These are phyloP conservation scores for Chloroclystis v-ata DNA, from an alignment of 2,888 invertebrate genomes.

Conservation along the genomic window DNA sequence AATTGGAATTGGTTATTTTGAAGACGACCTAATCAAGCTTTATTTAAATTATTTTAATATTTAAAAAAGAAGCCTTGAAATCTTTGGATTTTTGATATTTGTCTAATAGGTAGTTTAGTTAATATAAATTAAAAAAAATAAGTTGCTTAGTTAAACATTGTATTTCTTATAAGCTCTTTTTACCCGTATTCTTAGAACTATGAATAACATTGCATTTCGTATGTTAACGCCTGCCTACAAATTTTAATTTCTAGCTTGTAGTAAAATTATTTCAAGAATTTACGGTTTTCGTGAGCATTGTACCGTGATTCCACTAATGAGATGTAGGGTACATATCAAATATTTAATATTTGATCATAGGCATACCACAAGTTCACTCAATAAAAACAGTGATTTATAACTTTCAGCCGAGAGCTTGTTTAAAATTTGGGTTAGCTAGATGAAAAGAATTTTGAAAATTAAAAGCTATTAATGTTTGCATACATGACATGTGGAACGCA, in stretches of 20 bases:
- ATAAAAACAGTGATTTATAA: constrained; percentile 32
- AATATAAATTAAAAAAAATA: too few species aligned
- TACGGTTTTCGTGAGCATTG: constrained; percentile 15
- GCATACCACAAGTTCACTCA: constrained; percentile 21
- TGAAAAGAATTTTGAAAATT: constrained; percentile 29
- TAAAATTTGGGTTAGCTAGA: constrained; percentile 28
- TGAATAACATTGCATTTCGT: too few species aligned
- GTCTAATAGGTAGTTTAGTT: too few species aligned
- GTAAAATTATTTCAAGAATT: constrained; percentile 5
- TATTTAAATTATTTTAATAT: too few species aligned
- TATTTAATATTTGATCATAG: constrained; percentile 28
- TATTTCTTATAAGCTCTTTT: too few species aligned
- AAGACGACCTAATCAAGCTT: background rate
- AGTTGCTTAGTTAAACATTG: too few species aligned
- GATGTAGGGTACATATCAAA: constrained; percentile 11
- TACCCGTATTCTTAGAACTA: too few species aligned
- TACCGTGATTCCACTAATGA: constrained; percentile 20
- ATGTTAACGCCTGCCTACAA: too few species aligned
- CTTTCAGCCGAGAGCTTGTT: constrained; percentile 27
- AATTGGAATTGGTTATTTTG: background rate
- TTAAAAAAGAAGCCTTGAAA: too few species aligned
- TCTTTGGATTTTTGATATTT: too few species aligned
- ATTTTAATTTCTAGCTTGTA: background rate
- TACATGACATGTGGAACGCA: constrained; percentile 26
- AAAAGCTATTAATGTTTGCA: constrained; percentile 29